A percentile compares a stretch with the other conserved stretches of the same genome.
Conservation (phyloP, 2,888 invertebrate genomes). For the Cataglyphis rosenhaueri region DNA sequence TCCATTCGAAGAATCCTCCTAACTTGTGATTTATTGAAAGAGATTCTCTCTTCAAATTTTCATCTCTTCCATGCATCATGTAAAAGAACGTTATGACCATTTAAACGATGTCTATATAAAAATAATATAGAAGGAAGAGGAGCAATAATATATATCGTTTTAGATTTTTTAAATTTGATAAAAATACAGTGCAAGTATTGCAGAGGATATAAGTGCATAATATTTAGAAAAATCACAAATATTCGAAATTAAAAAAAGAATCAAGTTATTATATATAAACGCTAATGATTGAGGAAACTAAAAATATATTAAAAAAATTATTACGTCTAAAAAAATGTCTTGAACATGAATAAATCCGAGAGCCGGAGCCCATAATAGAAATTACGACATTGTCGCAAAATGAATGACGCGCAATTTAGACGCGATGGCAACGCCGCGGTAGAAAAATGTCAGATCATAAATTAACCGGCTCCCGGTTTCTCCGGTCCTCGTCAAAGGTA, state of each 20-base stretch:
- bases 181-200: not conserved
- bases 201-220: not conserved
- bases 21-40: constrained; percentile 50
- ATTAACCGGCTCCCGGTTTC: constrained; percentile 55
- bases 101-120: not conserved
- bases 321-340: constrained; percentile 1
- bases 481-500: constrained; percentile 52
- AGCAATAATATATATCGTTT: not conserved
- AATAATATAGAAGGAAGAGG: not conserved
- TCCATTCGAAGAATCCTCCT: constrained; percentile 22
- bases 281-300: not conserved
- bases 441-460: constrained; percentile 59
- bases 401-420: constrained; percentile 50
- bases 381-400: constrained; percentile 47
- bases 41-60: constrained; percentile 11
- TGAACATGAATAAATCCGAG: constrained; percentile 17
- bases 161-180: not conserved
- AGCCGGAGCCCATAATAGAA: constrained; percentile 19
- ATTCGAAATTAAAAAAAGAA: not conserved
- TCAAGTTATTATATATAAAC: not conserved
- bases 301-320: not conserved
- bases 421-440: not conserved
- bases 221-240: not conserved
- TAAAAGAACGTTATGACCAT: not conserved
- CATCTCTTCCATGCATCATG: not conserved